Evolutionary conservation across 2,888 invertebrate genomes (phyloP), one percentile per base, ranked within the genome.

Genomic region (Papilio elwesi): DNA sequence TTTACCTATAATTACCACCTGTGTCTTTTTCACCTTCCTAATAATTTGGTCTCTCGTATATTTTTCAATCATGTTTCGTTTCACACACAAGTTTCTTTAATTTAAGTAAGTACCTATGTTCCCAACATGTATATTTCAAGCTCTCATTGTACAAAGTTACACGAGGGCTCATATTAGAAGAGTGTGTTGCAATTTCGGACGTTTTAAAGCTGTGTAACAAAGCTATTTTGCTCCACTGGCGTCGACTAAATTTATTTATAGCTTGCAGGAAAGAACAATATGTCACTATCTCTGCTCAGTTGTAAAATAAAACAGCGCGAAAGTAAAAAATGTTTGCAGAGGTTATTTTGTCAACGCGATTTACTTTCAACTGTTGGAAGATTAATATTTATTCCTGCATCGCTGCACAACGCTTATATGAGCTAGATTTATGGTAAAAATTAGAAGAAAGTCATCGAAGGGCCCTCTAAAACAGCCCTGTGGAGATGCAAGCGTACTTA

Each of bases 211-310:
- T 48, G 53, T 52, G 65, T 55, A 68, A 65, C 68, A 68, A 64
- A 73, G 73, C 73, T 68, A 64, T 73, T 70, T 73, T 68, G 73
- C 73, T 73, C 57, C 64, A 65, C 55, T 68, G 51, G 73, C 73
- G 73, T 68, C 68, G 68, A 73, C 68, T 68, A 73, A 73, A 73
- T 73, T 73, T 73, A 73, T 73, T 73, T 73, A 73, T 73, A 68
- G 68, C 73, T 57, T 49, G 49, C 73, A 64, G 64, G 73, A 68
- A 68, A 73, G 64, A 68, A 68, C 73, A 73, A 73, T 73, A 73
- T 68, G 73, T 73, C 73, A 73, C 73, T 57, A 73, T 57, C 68
- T 73, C 72, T 72, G 63, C 73, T 68, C 68, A 64, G 68, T 68
- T 68, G 64, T 64, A 64, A 73, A 73, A 73, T 73, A 73, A 73